Conservation (phyloP, 2,888 invertebrate species). For the Apoda limacodes region DNA sequence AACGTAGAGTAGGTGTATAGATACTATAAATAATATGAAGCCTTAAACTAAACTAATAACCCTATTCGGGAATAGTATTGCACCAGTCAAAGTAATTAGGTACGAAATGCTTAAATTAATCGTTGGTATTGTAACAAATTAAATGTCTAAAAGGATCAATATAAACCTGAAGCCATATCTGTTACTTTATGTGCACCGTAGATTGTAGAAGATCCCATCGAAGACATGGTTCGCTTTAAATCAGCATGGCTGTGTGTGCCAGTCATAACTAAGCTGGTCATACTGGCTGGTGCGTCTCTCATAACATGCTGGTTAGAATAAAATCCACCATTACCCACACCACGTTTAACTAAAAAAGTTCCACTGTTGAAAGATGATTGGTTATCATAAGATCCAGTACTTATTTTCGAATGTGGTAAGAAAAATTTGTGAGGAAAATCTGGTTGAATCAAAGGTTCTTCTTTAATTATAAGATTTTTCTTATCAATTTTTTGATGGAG, state of each 20-base stretch:
- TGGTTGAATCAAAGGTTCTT: conserved; percentile 33
- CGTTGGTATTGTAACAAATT: conserved; percentile 55
- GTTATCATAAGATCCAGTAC: conserved; percentile 12
- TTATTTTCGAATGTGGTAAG: conserved; percentile 36
- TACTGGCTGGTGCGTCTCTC: conserved; percentile 57
- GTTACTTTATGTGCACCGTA: conserved; percentile 73
- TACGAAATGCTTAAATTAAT: conserved; percentile 58
- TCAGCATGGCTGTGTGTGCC: conserved; percentile 59
- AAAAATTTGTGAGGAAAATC: conserved; percentile 48
- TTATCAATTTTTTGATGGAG: conserved; percentile 35
- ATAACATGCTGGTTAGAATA: conserved; percentile 71
- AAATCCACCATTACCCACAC: conserved; percentile 73
- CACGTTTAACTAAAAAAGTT: conserved; percentile 72
- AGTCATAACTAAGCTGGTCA: conserved; percentile 55
- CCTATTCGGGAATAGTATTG: conserved; percentile 49
- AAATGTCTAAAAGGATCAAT: conserved; percentile 45
- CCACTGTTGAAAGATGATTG: conserved; percentile 42
- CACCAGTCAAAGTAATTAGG: conserved; percentile 55
- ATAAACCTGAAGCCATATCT: conserved; percentile 79
- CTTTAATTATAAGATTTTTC: conserved; percentile 34
- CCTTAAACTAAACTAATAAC: neutral
- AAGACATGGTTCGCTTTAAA: conserved; percentile 52
- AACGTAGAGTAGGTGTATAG: conserved; percentile 20
- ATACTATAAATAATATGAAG: neutral
- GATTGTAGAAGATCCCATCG: conserved; percentile 42